A percentile compares a stretch with the other conserved stretches of the same genome.
Evolutionary conservation across 2,113 vertebrate genomes (phyloP).

Genomic region (Pluvialis apricaria): DNA sequence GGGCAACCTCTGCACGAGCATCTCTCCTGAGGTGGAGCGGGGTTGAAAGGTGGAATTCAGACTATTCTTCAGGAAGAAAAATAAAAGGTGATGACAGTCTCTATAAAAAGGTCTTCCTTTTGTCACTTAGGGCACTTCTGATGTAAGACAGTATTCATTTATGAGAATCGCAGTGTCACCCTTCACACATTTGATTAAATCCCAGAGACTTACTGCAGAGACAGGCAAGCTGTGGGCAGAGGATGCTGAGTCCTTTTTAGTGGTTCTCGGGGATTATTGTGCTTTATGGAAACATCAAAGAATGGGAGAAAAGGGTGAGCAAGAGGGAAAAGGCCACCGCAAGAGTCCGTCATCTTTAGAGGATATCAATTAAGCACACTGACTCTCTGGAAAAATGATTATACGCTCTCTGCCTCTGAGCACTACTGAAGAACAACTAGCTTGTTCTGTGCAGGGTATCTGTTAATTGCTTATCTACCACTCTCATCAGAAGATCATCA

Average conservation of each 20-base stretch:
- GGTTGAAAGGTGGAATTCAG: background rate
- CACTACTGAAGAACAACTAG: background rate
- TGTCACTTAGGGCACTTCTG: background rate
- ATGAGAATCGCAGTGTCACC: background rate
- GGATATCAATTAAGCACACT: background rate
- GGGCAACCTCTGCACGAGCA: background rate
- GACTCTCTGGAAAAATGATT: background rate
- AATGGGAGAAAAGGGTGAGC: background rate
- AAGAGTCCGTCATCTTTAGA: background rate
- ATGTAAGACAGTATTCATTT: background rate
- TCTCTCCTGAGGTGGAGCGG: fast-evolving
- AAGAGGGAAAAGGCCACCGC: background rate
- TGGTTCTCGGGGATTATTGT: background rate
- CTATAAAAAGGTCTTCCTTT: background rate
- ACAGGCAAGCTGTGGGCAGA: background rate
- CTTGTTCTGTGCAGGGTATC: background rate
- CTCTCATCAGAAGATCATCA: background rate
- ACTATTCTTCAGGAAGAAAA: background rate
- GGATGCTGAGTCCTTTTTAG: background rate
- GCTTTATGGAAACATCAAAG: background rate
- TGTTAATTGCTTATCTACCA: background rate
- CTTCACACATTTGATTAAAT: background rate
- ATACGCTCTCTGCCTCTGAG: background rate
- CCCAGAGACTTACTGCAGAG: background rate
- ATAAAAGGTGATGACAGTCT: background rate